Percentiles rank a stretch among this genome's conserved stretches.
These are phyloP conservation scores for Anoura caudifer DNA, from an alignment of 2,113 vertebrate species.

Conservation along the genomic window DNA sequence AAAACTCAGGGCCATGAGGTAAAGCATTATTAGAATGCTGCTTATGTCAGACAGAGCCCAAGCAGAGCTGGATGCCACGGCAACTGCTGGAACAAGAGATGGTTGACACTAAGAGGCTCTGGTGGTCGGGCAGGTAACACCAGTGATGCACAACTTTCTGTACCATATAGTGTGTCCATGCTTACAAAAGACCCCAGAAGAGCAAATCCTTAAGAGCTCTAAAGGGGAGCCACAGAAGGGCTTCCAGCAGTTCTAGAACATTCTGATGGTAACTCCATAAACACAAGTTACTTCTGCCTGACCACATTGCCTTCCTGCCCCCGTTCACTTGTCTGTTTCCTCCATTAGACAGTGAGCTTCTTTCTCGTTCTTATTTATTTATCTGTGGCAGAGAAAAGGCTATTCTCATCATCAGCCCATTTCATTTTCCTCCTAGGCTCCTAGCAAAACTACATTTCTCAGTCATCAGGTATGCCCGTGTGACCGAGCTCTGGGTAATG, in stretches of 20 bases:
- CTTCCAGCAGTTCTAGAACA: conserved; percentile 27
- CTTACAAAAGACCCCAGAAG: neutral
- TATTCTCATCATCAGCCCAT: neutral
- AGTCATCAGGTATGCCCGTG: neutral
- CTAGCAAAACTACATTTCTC: neutral
- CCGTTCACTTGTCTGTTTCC: neutral
- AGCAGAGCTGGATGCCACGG: neutral
- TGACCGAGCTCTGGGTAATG: conserved; percentile 10
- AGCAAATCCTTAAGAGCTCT: neutral
- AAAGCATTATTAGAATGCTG: neutral
- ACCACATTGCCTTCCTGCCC: neutral
- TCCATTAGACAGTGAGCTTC: neutral
- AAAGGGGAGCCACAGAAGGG: neutral
- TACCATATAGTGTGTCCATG: neutral
- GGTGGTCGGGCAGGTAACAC: neutral
- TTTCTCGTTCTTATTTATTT: neutral
- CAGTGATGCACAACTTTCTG: neutral
- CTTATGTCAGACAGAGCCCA: neutral
- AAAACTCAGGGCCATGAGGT: neutral
- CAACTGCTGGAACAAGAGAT: neutral
- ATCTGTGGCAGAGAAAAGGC: neutral
- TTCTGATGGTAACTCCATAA: neutral
- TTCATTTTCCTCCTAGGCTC: neutral
- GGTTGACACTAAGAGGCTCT: neutral
- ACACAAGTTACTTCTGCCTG: neutral